phyloP scores from a whole-genome alignment of 2,888 invertebrate species.

The Phengaris arion region DNA sequence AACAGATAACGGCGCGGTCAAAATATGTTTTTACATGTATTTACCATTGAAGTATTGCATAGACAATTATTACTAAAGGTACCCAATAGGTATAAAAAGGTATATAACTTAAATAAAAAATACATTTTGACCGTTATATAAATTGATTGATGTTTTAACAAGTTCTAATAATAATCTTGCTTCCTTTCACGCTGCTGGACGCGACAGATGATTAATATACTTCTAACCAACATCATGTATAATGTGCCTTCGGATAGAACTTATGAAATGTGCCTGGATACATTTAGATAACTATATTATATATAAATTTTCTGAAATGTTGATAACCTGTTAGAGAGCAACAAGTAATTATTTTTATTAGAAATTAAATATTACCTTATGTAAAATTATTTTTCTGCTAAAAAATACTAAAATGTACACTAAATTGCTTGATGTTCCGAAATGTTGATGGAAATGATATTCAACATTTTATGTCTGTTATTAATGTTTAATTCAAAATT shows the following conservation, averaged over 20 bases:
- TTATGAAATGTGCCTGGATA: constrained; percentile 56
- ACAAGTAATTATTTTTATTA: not conserved
- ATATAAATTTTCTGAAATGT: constrained; percentile 20
- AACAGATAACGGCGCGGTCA: not conserved
- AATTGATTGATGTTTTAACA: constrained; percentile 26
- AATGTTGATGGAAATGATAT: constrained; percentile 2
- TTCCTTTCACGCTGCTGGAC: constrained; percentile 67
- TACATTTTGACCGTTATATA: constrained; percentile 33
- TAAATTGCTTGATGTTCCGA: not conserved
- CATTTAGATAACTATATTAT: constrained; percentile 39
- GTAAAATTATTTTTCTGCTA: not conserved
- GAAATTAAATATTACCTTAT: not conserved
- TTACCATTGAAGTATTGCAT: too few relatives aligned
- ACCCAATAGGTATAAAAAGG: not conserved
- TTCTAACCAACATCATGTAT: constrained; percentile 37
- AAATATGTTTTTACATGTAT: constrained; percentile 9
- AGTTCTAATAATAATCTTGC: constrained; percentile 43
- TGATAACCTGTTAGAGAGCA: constrained; percentile 15
- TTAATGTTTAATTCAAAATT: constrained; percentile 27
- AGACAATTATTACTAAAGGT: too few relatives aligned
- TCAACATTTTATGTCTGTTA: constrained; percentile 25
- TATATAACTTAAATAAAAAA: constrained; percentile 1
- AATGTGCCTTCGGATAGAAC: constrained; percentile 57
- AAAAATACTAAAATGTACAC: not conserved
- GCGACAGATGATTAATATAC: constrained; percentile 50